phyloP scores from a whole-genome alignment of 2,888 invertebrate species.

The Ormia ochracea region DNA sequence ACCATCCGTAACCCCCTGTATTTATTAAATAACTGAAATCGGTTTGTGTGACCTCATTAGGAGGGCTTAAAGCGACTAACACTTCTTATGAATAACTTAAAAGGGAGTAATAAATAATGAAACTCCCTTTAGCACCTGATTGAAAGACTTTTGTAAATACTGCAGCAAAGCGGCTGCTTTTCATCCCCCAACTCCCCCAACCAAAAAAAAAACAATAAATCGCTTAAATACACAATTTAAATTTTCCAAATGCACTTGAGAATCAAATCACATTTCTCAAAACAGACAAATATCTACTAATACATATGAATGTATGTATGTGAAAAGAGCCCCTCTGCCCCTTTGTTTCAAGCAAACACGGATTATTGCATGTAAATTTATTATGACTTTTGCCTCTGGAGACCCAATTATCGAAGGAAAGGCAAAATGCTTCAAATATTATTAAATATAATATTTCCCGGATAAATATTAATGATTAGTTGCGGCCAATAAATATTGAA shows the following conservation, averaged over 20 bases:
- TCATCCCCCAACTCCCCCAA: too few relatives aligned
- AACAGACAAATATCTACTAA: constrained; percentile 66
- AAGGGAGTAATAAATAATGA: too few relatives aligned
- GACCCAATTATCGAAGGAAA: constrained; percentile 14
- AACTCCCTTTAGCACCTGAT: neutral
- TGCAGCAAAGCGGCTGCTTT: neutral
- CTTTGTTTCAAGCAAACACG: neutral
- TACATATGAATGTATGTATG: too few relatives aligned
- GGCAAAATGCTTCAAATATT: constrained; percentile 9
- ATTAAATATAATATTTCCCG: constrained; percentile 22
- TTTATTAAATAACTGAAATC: too few relatives aligned
- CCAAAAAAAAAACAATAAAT: neutral
- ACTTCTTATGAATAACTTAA: too few relatives aligned
- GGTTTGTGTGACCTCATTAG: too few relatives aligned
- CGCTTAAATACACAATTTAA: neutral
- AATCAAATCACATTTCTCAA: constrained; percentile 65
- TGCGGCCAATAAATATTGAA: constrained; percentile 44
- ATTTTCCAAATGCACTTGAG: constrained; percentile 66
- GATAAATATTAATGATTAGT: constrained; percentile 55
- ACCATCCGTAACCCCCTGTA: too few relatives aligned
- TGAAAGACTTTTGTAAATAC: neutral
- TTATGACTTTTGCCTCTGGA: constrained; percentile 27
- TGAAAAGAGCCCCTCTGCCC: neutral
- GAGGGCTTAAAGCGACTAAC: too few relatives aligned
- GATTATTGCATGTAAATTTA: neutral